Conservation (phyloP, 2,888 invertebrate species). For the Acanthosepion lycidas region DNA sequence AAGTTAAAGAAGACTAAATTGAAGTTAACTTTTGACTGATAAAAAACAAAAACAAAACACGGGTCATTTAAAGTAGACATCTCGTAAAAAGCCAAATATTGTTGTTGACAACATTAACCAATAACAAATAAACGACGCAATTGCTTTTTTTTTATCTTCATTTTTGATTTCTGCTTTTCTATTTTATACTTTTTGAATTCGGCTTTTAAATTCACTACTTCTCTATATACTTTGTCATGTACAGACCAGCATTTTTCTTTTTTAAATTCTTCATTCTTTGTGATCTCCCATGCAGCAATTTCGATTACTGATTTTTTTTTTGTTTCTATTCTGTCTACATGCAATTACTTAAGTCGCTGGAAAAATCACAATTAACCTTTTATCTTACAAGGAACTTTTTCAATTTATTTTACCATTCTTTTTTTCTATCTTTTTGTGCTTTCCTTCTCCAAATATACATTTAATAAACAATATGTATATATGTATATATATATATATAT, state of each 20-base stretch:
- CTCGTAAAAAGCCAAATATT: background rate
- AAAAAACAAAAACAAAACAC: background rate
- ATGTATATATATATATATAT: no score
- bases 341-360: constrained; percentile 10
- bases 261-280: background rate
- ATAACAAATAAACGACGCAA: background rate
- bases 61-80: background rate
- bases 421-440: background rate
- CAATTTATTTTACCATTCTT: background rate
- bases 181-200: background rate
- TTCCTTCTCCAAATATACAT: no score
- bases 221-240: background rate
- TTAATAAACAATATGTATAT: no score
- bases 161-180: background rate
- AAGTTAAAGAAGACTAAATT: constrained; percentile 14
- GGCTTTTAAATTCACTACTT: background rate
- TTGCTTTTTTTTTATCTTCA: background rate
- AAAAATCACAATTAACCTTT: background rate
- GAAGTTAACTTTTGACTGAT: constrained; percentile 2
- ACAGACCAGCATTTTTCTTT: background rate
- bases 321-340: background rate
- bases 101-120: background rate
- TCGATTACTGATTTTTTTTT: background rate
- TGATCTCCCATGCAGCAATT: background rate
- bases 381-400: background rate